A percentile compares a stretch with the other conserved stretches of the same genome.
Conservation (phyloP, 2,113 vertebrate species). For the Hypomesus transpacificus region DNA sequence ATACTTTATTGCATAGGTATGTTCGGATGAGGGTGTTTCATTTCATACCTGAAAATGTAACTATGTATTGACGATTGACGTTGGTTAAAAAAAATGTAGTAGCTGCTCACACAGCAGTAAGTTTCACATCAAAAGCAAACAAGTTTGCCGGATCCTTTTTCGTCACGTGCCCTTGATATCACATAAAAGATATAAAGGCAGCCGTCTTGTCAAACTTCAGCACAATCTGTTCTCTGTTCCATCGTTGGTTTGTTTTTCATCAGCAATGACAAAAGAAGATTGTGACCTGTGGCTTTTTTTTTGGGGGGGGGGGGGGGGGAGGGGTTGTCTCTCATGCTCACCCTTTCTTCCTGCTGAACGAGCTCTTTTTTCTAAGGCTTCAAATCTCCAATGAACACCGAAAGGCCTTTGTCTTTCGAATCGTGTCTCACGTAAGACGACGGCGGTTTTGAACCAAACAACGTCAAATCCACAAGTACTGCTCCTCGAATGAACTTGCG, state of each 20-base stretch:
- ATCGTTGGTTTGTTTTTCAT: slow-evolving; percentile 25
- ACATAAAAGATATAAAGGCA: slow-evolving; percentile 37
- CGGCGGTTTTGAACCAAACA: too few species aligned
- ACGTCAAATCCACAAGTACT: too few species aligned
- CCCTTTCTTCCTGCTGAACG: slow-evolving; percentile 2
- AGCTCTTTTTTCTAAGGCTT: background rate
- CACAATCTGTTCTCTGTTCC: slow-evolving; percentile 13
- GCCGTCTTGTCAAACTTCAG: slow-evolving; percentile 31
- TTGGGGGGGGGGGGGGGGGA: too few species aligned
- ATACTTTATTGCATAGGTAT: background rate
- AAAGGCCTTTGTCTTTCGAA: too few species aligned
- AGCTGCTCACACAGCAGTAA: slow-evolving; percentile 28
- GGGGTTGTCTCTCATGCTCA: background rate
- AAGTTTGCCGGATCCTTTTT: slow-evolving; percentile 15
- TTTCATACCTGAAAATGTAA: background rate
- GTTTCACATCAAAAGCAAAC: slow-evolving; percentile 43
- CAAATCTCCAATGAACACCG: background rate
- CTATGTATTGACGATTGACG: too few species aligned
- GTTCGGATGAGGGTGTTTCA: background rate
- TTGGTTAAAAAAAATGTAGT: too few species aligned
- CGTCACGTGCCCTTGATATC: slow-evolving; percentile 41
- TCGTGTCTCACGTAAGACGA: too few species aligned
- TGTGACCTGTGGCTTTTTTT: slow-evolving; percentile 2
- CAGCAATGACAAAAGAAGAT: slow-evolving; percentile 6
- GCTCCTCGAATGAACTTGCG: too few species aligned